Conservation (phyloP, 2,888 invertebrate genomes). For the Trachelus tabidus region DNA sequence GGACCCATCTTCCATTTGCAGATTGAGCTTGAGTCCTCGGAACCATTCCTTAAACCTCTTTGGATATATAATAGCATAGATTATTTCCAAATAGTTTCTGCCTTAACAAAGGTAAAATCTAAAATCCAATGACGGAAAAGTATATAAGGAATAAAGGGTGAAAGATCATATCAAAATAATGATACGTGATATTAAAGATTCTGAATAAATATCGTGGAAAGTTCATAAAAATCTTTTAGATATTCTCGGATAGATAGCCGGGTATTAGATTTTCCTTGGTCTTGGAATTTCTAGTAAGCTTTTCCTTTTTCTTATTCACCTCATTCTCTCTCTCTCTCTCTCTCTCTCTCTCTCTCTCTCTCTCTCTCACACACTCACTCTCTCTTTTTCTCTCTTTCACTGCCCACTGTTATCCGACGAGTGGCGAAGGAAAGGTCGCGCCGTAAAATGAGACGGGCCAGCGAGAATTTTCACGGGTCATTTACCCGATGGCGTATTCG, state of each 20-base stretch:
- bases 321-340: conserved; percentile 9
- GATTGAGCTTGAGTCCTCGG: conserved; percentile 36
- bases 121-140: too few relatives aligned
- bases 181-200: neutral
- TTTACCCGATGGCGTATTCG: conserved; percentile 57
- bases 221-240: neutral
- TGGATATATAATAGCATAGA: too few relatives aligned
- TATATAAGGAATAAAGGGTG: too few relatives aligned
- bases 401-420: conserved; percentile 5
- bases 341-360: conserved; percentile 4
- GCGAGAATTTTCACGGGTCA: conserved; percentile 57
- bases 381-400: conserved; percentile 9
- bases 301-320: conserved; percentile 26
- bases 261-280: neutral
- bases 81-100: too few relatives aligned
- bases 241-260: too few relatives aligned
- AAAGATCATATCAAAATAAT: too few relatives aligned
- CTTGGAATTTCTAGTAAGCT: conserved; percentile 25
- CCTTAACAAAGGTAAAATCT: too few relatives aligned
- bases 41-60: too few relatives aligned
- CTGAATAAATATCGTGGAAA: conserved; percentile 3
- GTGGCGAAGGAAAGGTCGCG: conserved; percentile 16
- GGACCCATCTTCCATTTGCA: conserved; percentile 28
- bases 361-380: neutral
- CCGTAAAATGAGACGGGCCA: conserved; percentile 45